Conservation (phyloP, 2,888 invertebrate genomes). For the Drosophila gaucha region DNA sequence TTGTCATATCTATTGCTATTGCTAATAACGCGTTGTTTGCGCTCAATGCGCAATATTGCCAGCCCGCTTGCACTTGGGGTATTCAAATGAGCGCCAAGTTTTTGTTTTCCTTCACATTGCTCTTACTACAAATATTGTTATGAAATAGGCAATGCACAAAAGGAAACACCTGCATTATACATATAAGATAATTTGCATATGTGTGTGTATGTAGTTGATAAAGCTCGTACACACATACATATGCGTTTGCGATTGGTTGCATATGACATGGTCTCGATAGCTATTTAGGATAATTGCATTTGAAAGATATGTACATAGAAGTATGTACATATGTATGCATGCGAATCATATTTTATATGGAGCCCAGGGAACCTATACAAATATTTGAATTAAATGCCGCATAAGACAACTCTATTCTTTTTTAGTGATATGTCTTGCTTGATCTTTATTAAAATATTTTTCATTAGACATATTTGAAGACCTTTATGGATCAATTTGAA, state of each 20-base stretch:
- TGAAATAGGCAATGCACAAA: constrained; percentile 29
- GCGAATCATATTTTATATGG: neutral
- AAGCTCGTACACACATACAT: neutral
- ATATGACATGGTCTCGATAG: neutral
- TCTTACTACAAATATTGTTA: constrained; percentile 21
- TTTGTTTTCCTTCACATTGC: constrained; percentile 18
- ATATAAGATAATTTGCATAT: neutral
- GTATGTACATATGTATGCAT: neutral
- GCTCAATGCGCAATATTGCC: constrained; percentile 31
- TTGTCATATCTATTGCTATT: constrained; percentile 40
- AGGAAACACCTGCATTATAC: constrained; percentile 3
- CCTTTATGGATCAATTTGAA: neutral
- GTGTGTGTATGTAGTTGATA: neutral
- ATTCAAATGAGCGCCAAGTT: constrained; percentile 41
- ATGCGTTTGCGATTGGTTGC: neutral
- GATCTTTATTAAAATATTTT: neutral
- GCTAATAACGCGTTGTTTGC: constrained; percentile 29
- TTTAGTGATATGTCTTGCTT: neutral
- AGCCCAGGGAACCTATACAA: no score
- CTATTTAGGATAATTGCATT: neutral
- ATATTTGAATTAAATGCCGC: no score
- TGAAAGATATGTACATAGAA: neutral
- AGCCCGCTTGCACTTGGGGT: constrained; percentile 43
- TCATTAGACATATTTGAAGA: neutral
- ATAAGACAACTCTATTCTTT: no score